Percentiles rank a stretch among this genome's conserved stretches.
phyloP scores from a whole-genome alignment of 2,888 invertebrate genomes.

The Danaus chrysippus region DNA sequence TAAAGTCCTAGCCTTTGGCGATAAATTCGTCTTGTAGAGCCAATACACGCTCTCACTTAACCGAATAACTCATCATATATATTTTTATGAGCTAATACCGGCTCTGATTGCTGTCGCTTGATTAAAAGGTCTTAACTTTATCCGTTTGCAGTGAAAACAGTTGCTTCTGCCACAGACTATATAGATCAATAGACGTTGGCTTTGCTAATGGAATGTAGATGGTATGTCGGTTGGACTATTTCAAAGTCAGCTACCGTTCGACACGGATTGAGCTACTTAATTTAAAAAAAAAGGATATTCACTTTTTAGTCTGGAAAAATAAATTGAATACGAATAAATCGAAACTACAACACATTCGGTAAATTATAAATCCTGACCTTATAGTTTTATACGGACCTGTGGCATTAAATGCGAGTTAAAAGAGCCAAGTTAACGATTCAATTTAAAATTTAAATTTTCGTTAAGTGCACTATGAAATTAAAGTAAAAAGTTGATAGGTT shows the following conservation, averaged over 20 bases:
- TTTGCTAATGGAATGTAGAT: slow-evolving; percentile 45
- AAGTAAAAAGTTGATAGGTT: slow-evolving; percentile 28
- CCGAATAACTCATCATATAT: slow-evolving; percentile 46
- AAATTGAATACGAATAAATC: too few relatives aligned
- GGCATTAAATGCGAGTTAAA: slow-evolving; percentile 39
- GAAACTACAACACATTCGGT: too few relatives aligned
- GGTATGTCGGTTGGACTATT: slow-evolving; percentile 32
- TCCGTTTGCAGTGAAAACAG: slow-evolving; percentile 34
- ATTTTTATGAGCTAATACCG: slow-evolving; percentile 25
- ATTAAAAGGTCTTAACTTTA: slow-evolving; percentile 21
- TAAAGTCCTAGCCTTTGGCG: slow-evolving; percentile 47
- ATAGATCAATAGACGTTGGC: slow-evolving; percentile 14
- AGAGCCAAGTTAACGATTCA: slow-evolving; percentile 42
- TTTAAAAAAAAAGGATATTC: slow-evolving; percentile 20
- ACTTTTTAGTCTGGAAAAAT: neutral
- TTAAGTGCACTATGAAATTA: slow-evolving; percentile 31
- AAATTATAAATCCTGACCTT: neutral
- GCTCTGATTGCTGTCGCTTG: slow-evolving; percentile 11
- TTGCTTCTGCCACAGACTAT: slow-evolving; percentile 33
- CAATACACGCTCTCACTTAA: slow-evolving; percentile 30
- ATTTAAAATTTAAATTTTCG: slow-evolving; percentile 38
- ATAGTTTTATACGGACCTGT: slow-evolving; percentile 16
- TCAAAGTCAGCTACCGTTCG: slow-evolving; percentile 49
- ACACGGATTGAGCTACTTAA: slow-evolving; percentile 44
- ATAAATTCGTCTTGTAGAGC: slow-evolving; percentile 33